phyloP scores from a whole-genome alignment of 2,797 vertebrate genomes.

The Sebastes nivosus region DNA sequence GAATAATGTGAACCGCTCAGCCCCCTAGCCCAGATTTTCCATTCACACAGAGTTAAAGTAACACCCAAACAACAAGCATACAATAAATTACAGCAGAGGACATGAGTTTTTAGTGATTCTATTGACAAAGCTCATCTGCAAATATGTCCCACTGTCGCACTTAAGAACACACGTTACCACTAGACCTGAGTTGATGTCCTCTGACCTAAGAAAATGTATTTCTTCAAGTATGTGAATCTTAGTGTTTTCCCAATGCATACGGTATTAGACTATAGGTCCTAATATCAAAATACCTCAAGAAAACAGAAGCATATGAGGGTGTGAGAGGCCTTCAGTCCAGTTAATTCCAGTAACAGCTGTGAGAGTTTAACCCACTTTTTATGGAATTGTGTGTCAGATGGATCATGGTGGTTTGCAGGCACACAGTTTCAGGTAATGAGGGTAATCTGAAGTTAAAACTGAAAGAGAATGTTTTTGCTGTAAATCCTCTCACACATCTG shows the following conservation, averaged over 20 bases:
- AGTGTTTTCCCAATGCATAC: not conserved
- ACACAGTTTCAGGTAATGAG: conserved; percentile 39
- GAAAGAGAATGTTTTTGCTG: conserved; percentile 23
- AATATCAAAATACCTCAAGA: not conserved
- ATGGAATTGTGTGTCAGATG: conserved; percentile 29
- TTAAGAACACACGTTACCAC: not conserved
- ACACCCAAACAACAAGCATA: not conserved
- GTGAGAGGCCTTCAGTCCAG: not conserved
- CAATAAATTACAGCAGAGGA: not conserved
- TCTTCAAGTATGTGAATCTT: not conserved
- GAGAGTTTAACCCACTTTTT: conserved; percentile 64
- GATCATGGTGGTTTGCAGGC: conserved; percentile 29
- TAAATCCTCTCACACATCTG: conserved; percentile 46
- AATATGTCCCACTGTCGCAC: not conserved
- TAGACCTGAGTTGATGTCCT: not conserved
- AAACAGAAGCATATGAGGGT: not conserved
- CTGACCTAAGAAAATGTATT: too few species aligned
- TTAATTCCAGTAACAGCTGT: conserved; percentile 9
- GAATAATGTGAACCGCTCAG: conserved; percentile 52
- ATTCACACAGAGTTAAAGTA: conserved; percentile 21
- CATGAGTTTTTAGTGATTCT: not conserved
- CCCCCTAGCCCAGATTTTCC: conserved; percentile 25
- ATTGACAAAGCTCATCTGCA: conserved; percentile 18
- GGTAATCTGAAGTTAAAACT: conserved; percentile 58
- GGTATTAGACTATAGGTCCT: not conserved